Percentiles rank a stretch among this genome's conserved stretches.
These are phyloP conservation scores for Eupithecia centaureata DNA, from an alignment of 2,888 invertebrate genomes.

Conservation along the genomic window DNA sequence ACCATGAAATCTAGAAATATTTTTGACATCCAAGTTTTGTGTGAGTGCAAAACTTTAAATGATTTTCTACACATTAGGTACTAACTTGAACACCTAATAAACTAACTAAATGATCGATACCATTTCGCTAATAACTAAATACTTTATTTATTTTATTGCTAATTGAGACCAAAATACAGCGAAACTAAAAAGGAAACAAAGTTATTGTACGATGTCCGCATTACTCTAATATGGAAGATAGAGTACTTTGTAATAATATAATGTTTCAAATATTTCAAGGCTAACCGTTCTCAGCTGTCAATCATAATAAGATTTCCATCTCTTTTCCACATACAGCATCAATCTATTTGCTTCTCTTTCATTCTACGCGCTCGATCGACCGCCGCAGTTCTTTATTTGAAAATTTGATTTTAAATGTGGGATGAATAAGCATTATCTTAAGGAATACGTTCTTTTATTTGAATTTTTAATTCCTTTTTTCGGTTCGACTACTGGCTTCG, in stretches of 20 bases:
- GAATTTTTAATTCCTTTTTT: slow-evolving; percentile 82
- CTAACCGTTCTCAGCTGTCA: slow-evolving; percentile 84
- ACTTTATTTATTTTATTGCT: no score
- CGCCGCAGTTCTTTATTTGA: slow-evolving; percentile 81
- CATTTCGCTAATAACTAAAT: neutral
- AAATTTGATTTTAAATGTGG: slow-evolving; percentile 84
- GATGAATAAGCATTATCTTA: slow-evolving; percentile 84
- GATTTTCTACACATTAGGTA: no score
- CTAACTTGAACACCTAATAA: neutral
- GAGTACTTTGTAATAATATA: slow-evolving; percentile 84
- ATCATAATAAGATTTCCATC: slow-evolving; percentile 82
- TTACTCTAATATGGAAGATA: slow-evolving; percentile 75
- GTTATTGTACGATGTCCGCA: slow-evolving; percentile 59
- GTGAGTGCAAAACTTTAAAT: neutral
- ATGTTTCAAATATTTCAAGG: slow-evolving; percentile 85
- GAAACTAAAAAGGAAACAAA: neutral
- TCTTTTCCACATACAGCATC: slow-evolving; percentile 67
- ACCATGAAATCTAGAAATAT: no score
- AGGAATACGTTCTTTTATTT: slow-evolving; percentile 81
- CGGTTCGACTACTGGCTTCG: slow-evolving; percentile 72
- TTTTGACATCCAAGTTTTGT: no score
- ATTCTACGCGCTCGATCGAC: slow-evolving; percentile 72
- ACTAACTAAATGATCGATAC: neutral
- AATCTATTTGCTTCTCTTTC: slow-evolving; percentile 62
- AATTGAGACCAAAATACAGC: no score